These are phyloP conservation scores for Creontiades dilutus DNA, from an alignment of 2,888 invertebrate species.

Conservation along the genomic window DNA sequence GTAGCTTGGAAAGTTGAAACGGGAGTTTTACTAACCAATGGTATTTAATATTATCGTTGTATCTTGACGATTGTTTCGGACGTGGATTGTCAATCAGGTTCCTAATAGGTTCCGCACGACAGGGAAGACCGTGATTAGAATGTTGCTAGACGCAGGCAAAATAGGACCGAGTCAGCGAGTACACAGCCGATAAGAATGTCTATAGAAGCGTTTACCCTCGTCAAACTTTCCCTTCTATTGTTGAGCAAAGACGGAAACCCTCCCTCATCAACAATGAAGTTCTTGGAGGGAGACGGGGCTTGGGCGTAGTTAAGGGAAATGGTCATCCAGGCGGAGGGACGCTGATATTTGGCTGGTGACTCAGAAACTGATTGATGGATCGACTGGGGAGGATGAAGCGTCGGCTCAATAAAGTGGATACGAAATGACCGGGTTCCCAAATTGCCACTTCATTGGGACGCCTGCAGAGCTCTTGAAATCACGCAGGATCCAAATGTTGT, in stretches of 20 bases:
- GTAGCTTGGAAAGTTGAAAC: background rate
- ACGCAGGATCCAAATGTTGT: too few relatives aligned
- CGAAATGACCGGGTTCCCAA: background rate
- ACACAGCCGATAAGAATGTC: constrained; percentile 23
- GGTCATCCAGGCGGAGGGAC: constrained; percentile 39
- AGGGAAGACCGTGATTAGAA: background rate
- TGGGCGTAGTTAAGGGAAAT: background rate
- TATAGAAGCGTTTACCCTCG: constrained; percentile 28
- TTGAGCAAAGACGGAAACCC: background rate
- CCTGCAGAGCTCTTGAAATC: too few relatives aligned
- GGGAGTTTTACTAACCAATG: background rate
- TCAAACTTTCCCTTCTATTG: constrained; percentile 14
- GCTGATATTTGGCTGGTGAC: constrained; percentile 36
- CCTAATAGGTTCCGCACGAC: background rate
- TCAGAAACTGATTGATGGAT: constrained; percentile 34
- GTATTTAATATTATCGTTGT: background rate
- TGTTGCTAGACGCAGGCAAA: constrained; percentile 6
- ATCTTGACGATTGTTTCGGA: background rate
- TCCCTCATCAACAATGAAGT: constrained; percentile 14
- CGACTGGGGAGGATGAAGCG: background rate
- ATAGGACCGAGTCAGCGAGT: constrained; percentile 20
- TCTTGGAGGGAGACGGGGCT: background rate
- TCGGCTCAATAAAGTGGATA: background rate
- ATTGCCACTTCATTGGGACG: too few relatives aligned
- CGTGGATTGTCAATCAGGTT: background rate